Evolutionary conservation across 2,797 vertebrate genomes (phyloP).

Genomic region (Atherinosoma microstoma): DNA sequence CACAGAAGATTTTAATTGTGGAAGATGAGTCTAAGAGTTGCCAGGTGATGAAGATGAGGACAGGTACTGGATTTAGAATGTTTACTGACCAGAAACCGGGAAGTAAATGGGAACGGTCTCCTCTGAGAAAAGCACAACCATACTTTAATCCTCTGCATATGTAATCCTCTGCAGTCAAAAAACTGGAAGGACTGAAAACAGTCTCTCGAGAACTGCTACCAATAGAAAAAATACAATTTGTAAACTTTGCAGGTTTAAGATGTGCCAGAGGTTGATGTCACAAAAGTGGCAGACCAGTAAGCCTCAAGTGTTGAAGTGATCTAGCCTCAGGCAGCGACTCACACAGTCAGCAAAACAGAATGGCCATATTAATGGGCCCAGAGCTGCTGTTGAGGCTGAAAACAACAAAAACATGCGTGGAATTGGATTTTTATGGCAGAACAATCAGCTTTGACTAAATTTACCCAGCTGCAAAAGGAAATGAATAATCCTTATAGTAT

Average conservation of each 20-base stretch:
- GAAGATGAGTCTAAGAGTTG: too few relatives aligned
- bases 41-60: background rate
- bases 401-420: background rate
- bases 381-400: too few relatives aligned
- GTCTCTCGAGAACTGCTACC: background rate
- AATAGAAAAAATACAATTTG: background rate
- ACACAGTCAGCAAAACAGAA: background rate
- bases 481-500: background rate
- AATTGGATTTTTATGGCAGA: background rate
- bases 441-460: background rate
- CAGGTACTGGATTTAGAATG: background rate
- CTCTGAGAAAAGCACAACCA: background rate
- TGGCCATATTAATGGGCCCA: background rate
- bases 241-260: background rate
- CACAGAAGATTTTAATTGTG: too few relatives aligned
- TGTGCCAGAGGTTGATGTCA: background rate
- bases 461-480: background rate
- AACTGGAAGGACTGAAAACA: background rate
- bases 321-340: background rate
- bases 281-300: too few relatives aligned
- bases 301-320: background rate
- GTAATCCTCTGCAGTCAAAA: background rate
- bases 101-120: background rate
- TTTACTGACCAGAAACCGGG: background rate
- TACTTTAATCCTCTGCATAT: background rate